Base-by-base conservation (phyloP, 2,797 vertebrate genomes). In the Gambelia wislizenii region DNA sequence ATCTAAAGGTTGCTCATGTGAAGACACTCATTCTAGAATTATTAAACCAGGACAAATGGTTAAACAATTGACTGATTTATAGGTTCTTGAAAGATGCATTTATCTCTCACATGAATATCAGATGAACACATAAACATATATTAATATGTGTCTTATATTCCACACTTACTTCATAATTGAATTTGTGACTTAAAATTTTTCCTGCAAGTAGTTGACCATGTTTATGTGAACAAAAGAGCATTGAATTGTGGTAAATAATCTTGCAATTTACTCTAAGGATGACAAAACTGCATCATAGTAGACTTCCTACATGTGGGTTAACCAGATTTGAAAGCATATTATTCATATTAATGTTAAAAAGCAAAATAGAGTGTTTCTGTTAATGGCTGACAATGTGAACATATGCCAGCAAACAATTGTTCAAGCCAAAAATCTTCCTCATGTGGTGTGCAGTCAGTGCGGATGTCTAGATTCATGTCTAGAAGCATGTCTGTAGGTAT, bases 41-140 rank as follows among this genome's bases (percentile, higher is more conserved):
- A 42, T 59, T 77, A 83, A 88, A 83, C 12, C 7, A 6, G 36
- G 67, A 83, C 18, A 83, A 77, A 83, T 77, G 33, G 67, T 89
- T 36, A 89, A 86, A 54, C 47, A 82, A 10, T 8, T 6, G 27
- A 42, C 44, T 72, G 56, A n/a, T 13, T 82, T 81, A 74, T n/a
- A 77, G 6, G n/a, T 54, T 54, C 27, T 36, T n/a, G 18, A 77
- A 75, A 52, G 6, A 78, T 69, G 10, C 44, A 86, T 81, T 52
- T 42, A 52, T 89, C 44, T 8, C 22, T 7, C 61, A 64, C 64
- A 67, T 33, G 10, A n/a, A 27, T 42, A 52, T 36, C 56, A 27
- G 13, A 42, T 47, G 25, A 30, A 49, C 27, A n/a, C 52, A 49
- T 6, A 33, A 22, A 10, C 42, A 49, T 36, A 47, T 49, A 42